phyloP scores from a whole-genome alignment of 2,113 vertebrate genomes.

The Tragulus kanchil region DNA sequence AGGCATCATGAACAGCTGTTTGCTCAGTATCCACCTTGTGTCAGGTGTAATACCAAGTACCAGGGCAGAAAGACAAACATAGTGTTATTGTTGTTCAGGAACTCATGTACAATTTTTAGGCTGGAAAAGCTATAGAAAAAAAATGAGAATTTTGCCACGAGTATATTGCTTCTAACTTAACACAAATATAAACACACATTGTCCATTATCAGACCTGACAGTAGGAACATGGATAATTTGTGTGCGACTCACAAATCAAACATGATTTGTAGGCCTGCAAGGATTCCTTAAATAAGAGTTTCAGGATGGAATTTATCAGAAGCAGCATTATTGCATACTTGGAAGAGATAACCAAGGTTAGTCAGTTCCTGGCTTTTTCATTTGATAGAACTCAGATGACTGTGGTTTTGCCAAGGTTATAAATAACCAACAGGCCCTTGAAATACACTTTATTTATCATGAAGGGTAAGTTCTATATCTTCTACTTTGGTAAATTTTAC shows the following conservation, averaged over 20 bases:
- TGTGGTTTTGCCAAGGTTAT: constrained; percentile 66
- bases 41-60: background rate
- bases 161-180: background rate
- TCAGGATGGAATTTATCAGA: constrained; percentile 51
- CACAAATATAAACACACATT: background rate
- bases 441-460: constrained; percentile 62
- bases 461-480: constrained; percentile 36
- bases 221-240: background rate
- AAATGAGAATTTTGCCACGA: background rate
- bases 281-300: constrained; percentile 34
- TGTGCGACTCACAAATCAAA: constrained; percentile 9
- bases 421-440: constrained; percentile 43
- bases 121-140: background rate
- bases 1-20: background rate
- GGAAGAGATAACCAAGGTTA: constrained; percentile 64
- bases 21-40: background rate
- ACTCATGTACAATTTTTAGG: background rate
- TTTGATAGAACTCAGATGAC: constrained; percentile 67
- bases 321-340: constrained; percentile 6
- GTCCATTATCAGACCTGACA: background rate
- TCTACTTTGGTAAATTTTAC: constrained; percentile 11
- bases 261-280: background rate
- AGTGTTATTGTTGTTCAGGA: background rate
- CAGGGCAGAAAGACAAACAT: background rate
- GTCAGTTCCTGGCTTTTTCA: constrained; percentile 58